Evolutionary conservation across 1,140 invertebrate genomes (phyloP), one percentile per base, ranked within the genome.

Genomic region (Venustaconcha ellipsiformis): DNA sequence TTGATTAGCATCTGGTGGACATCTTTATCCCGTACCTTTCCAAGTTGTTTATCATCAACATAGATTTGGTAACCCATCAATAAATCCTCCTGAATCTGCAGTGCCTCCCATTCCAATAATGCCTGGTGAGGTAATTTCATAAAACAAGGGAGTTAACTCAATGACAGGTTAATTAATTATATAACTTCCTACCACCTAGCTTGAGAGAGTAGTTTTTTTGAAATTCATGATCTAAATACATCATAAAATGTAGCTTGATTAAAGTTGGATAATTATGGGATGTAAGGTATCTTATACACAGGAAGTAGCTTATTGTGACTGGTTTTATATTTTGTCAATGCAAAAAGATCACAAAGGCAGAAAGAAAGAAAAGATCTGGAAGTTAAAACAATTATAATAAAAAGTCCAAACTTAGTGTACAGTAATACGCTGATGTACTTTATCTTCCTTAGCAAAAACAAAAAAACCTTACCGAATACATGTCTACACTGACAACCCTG

Each of bases 11-110:
- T 84, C 60, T 84, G 80, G 59, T 80, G 65, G 11, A 81, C 84
- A 48, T 84, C 82, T 57, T 77, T 80, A 59, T 67, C 83, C 26
- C 82, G 83, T 20, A 82, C 69, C 14, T 71, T 71, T 57, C 81
- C 82, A 14, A 88, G 75, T 17, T 81, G 79, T 81, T 86, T 86
- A 26, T 83, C 83, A 67, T 89, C 85, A 37, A 88, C 81, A 62
- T 84, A 82, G 17, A 90, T 78, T 68, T 86, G 80, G 72, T 84
- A 89, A 17, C 89, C 88, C 37, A 80, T 83, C 15, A 89, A 67
- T 8, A 85, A 72, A 23, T 81, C 81, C 59, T 82, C 78, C 64
- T 87, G 83, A 65, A 86, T 81, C 23, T 67, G 66, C 15, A 83
- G 83, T 23, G 80, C 75, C 14, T 84, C 84, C 88, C 88, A 89